phyloP scores from a whole-genome alignment of 1,140 invertebrate species.

The Ceratitis capitata region DNA sequence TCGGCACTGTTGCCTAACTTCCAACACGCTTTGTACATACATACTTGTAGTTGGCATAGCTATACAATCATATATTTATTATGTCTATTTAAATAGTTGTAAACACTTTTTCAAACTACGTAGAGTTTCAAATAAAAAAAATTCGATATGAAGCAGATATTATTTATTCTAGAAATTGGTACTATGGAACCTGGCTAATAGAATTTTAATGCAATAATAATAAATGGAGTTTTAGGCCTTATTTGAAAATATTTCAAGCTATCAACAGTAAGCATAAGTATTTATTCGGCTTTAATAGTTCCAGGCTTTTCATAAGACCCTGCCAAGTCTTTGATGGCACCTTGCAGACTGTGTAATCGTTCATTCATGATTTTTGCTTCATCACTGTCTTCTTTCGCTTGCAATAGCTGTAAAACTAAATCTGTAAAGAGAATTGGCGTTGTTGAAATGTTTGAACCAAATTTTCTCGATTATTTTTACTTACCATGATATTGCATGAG shows the following conservation, averaged over 20 bases:
- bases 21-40: slow-evolving; percentile 7
- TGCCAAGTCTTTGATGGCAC: slow-evolving; percentile 69
- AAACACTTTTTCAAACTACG: slow-evolving; percentile 13
- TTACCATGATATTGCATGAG: slow-evolving; percentile 83
- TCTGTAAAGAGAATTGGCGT: slow-evolving; percentile 60
- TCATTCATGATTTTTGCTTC: slow-evolving; percentile 64
- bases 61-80: slow-evolving; percentile 3
- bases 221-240: background rate
- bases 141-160: background rate
- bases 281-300: slow-evolving; percentile 56
- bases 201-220: background rate
- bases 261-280: background rate
- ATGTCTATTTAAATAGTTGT: slow-evolving; percentile 2
- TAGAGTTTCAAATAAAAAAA: slow-evolving; percentile 44
- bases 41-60: background rate
- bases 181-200: background rate
- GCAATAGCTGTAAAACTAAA: slow-evolving; percentile 73
- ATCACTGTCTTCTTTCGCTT: slow-evolving; percentile 59
- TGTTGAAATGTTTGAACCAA: background rate
- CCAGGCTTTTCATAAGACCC: slow-evolving; percentile 67
- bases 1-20: background rate
- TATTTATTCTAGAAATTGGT: background rate
- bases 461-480: background rate
- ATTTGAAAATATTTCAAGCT: background rate
- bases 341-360: slow-evolving; percentile 59